These are phyloP conservation scores for Mycteria americana DNA, from an alignment of 2,797 vertebrate genomes.

Conservation along the genomic window DNA sequence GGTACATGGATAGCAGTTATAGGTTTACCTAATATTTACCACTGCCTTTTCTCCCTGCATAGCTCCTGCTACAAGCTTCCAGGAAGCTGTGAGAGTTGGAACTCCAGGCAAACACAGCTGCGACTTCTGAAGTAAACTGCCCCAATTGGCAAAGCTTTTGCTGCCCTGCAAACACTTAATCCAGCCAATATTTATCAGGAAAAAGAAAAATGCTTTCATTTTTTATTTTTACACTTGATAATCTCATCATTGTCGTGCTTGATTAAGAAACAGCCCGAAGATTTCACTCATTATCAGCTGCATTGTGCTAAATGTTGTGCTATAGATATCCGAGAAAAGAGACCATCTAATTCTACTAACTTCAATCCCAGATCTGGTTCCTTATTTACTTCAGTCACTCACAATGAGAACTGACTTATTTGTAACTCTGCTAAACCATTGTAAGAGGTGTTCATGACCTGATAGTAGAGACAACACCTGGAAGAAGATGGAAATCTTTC, in stretches of 20 bases:
- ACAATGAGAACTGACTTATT: neutral
- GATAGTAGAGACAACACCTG: neutral
- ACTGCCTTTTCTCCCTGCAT: neutral
- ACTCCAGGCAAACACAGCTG: neutral
- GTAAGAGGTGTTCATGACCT: neutral
- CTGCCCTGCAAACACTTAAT: neutral
- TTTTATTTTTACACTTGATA: neutral
- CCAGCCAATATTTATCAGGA: neutral
- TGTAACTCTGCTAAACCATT: neutral
- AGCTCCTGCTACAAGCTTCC: neutral
- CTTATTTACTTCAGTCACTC: neutral
- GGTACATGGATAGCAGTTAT: rapidly evolving
- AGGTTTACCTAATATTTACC: neutral
- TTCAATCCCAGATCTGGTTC: neutral
- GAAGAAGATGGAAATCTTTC: neutral
- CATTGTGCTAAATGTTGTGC: neutral
- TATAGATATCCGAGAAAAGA: neutral
- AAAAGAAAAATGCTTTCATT: neutral
- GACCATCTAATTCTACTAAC: neutral
- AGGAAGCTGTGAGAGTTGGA: neutral
- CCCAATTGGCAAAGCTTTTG: neutral
- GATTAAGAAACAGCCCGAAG: neutral
- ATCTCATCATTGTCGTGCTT: neutral
- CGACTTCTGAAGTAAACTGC: neutral
- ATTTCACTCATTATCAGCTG: neutral